These are phyloP conservation scores for Suricata suricatta DNA, from an alignment of 2,113 vertebrate species.

Conservation along the genomic window DNA sequence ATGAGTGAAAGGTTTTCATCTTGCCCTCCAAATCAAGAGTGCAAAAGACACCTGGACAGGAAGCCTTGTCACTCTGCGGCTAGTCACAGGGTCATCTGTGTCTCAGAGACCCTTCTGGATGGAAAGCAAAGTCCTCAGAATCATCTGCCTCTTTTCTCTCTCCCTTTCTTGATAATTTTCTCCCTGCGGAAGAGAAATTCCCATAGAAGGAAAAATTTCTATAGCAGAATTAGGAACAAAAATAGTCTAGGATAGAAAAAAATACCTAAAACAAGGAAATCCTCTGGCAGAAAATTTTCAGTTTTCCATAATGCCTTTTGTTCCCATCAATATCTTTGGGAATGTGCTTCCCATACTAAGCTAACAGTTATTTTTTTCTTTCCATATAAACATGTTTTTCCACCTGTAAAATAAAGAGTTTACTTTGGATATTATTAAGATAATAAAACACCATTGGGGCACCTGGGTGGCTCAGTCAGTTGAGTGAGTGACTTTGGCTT, in stretches of 20 bases:
- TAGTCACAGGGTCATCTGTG: fast-evolving
- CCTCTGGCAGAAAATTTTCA: not conserved
- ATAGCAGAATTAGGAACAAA: not conserved
- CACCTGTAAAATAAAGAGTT: not conserved
- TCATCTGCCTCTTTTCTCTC: not conserved
- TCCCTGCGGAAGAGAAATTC: not conserved
- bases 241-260: not conserved
- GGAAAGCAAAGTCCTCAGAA: not conserved
- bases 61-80: fast-evolving
- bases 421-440: not conserved
- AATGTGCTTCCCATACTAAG: not conserved
- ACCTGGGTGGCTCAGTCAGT: too few species aligned
- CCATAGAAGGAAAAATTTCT: not conserved
- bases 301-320: not conserved
- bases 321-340: not conserved
- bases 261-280: not conserved
- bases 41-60: not conserved
- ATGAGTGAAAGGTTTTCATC: not conserved
- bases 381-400: not conserved
- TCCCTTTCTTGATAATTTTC: not conserved
- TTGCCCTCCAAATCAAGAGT: not conserved
- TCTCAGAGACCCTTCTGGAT: not conserved
- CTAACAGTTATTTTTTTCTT: not conserved
- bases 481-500: too few species aligned
- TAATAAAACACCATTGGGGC: not conserved